phyloP scores from a whole-genome alignment of 2,797 vertebrate genomes.

The Phalloptychus januarius region DNA sequence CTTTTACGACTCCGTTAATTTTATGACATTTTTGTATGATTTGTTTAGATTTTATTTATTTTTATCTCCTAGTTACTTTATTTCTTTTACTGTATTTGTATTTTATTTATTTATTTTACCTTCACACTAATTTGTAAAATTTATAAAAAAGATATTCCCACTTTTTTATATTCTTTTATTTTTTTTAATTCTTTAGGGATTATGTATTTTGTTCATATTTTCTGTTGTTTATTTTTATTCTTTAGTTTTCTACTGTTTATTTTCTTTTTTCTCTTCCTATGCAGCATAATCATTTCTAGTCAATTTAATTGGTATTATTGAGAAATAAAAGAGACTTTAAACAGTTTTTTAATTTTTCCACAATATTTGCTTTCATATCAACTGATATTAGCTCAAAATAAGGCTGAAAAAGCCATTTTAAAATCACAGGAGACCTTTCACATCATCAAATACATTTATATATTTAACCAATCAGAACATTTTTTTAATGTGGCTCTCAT shows the following conservation, averaged over 20 bases:
- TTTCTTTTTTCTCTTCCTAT: background rate
- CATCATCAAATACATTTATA: background rate
- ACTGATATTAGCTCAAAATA: background rate
- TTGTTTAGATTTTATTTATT: background rate
- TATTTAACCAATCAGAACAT: background rate
- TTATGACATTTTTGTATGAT: background rate
- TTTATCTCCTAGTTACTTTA: background rate
- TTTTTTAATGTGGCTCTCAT: background rate
- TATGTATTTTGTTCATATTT: background rate
- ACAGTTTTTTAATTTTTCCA: background rate
- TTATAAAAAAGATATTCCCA: too few relatives aligned
- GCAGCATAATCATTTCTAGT: background rate
- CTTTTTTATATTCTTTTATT: background rate
- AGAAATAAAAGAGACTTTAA: background rate
- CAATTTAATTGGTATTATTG: background rate
- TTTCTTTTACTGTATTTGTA: background rate
- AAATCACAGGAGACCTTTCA: background rate
- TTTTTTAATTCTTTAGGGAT: background rate
- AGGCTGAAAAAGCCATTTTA: background rate
- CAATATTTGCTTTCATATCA: background rate
- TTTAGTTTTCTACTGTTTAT: background rate
- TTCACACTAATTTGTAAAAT: background rate
- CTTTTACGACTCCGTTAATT: background rate
- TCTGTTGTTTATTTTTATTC: background rate
- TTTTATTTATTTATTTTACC: background rate